Conservation (phyloP, 35 echinoderm and acorn worm species). For the Heliocidaris erythrogramma region DNA sequence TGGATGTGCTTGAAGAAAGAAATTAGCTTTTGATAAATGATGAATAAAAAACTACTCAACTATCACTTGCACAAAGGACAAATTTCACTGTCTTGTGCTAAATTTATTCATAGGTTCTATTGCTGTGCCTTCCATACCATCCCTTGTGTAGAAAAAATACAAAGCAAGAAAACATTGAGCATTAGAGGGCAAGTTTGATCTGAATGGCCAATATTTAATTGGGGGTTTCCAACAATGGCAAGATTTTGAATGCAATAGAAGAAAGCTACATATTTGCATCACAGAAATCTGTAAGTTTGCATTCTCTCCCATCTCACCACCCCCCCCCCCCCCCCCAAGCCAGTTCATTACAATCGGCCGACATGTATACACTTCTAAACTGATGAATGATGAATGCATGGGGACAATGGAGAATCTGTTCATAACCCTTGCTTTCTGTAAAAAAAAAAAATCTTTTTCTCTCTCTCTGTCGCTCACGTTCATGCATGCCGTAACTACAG, state of each 20-base stretch:
- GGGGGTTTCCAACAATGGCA: not conserved
- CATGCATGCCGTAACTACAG: too few relatives aligned
- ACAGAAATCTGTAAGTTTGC: not conserved
- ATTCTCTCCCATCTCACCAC: not conserved
- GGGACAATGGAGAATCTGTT: not conserved
- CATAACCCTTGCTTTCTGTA: not conserved
- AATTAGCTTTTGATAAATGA: not conserved
- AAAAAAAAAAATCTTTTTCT: not conserved
- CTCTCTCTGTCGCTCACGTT: too few relatives aligned
- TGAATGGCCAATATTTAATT: not conserved
- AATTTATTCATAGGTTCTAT: not conserved
- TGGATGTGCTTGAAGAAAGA: not conserved
- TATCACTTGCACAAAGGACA: not conserved
- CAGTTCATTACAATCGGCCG: not conserved
- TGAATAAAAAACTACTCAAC: not conserved
- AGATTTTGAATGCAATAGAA: not conserved
- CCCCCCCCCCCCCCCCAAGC: not conserved
- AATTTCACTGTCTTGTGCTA: not conserved
- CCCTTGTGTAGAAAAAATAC: not conserved
- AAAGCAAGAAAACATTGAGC: not conserved
- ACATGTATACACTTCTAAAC: not conserved
- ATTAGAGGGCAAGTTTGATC: not conserved
- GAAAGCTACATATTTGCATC: not conserved
- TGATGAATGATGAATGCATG: not conserved
- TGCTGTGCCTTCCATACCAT: not conserved